Conservation (phyloP, 2,888 invertebrate species). For the Argyresthia albistria region DNA sequence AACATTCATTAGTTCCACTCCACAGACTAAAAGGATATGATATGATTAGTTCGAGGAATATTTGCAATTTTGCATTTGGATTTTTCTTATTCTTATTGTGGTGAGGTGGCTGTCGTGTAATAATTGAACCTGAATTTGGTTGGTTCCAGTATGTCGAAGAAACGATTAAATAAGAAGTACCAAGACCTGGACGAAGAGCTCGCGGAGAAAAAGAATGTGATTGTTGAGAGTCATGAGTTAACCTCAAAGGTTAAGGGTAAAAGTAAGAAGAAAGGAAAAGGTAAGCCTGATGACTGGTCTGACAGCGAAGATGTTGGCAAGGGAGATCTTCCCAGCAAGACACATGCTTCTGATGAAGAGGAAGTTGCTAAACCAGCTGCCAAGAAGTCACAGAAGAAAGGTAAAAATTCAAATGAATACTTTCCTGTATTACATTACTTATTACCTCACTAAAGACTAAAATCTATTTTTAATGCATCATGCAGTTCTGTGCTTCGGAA, state of each 20-base stretch:
- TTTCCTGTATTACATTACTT: too few species aligned
- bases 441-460: too few species aligned
- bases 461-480: too few species aligned
- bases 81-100: too few species aligned
- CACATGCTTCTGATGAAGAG: slow-evolving; percentile 49
- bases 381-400: slow-evolving; percentile 71
- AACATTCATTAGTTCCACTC: too few species aligned
- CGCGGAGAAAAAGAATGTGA: slow-evolving; percentile 34
- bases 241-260: slow-evolving; percentile 68
- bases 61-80: too few species aligned
- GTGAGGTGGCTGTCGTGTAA: too few species aligned
- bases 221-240: slow-evolving; percentile 44
- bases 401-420: slow-evolving; percentile 17
- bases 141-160: slow-evolving; percentile 71
- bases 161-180: slow-evolving; percentile 71
- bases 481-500: too few species aligned
- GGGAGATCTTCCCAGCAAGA: slow-evolving; percentile 28
- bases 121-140: neutral
- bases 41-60: too few species aligned
- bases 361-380: slow-evolving; percentile 42
- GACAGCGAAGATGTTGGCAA: slow-evolving; percentile 44
- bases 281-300: slow-evolving; percentile 53
- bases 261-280: slow-evolving; percentile 63
- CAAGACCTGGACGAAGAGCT: slow-evolving; percentile 68
- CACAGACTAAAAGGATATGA: too few species aligned